Percentiles rank a stretch among this genome's conserved stretches.
phyloP scores from a whole-genome alignment of 2,888 invertebrate species.

The Bhutanitis thaidina region DNA sequence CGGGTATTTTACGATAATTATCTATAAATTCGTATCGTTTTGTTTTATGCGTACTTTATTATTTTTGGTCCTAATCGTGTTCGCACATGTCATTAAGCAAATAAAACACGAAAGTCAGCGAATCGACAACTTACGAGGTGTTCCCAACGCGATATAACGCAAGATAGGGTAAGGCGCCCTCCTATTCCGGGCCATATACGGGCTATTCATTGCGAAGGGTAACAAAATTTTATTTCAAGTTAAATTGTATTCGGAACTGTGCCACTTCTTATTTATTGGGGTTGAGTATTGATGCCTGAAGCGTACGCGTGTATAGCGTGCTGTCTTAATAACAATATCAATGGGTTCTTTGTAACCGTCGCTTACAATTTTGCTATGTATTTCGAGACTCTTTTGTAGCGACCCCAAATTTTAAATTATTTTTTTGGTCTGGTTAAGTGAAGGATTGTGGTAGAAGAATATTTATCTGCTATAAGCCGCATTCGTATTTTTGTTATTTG shows the following conservation, averaged over 20 bases:
- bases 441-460: too few species aligned
- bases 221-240: slow-evolving; percentile 76
- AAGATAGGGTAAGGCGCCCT: slow-evolving; percentile 52
- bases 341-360: slow-evolving; percentile 53
- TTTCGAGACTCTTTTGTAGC: slow-evolving; percentile 28
- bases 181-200: slow-evolving; percentile 64
- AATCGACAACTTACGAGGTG: slow-evolving; percentile 61
- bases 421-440: too few species aligned
- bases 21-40: background rate
- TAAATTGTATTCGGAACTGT: slow-evolving; percentile 72
- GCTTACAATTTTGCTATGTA: slow-evolving; percentile 54
- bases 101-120: slow-evolving; percentile 57
- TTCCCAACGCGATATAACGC: slow-evolving; percentile 49
- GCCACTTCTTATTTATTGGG: slow-evolving; percentile 66
- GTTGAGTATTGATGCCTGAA: slow-evolving; percentile 51
- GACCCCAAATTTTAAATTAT: background rate
- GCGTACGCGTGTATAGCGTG: slow-evolving; percentile 44
- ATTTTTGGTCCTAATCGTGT: slow-evolving; percentile 23
- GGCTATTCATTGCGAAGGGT: slow-evolving; percentile 62
- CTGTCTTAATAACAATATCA: slow-evolving; percentile 52
- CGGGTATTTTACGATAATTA: too few species aligned
- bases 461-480: too few species aligned
- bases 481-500: too few species aligned
- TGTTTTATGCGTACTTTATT: slow-evolving; percentile 1
- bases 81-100: slow-evolving; percentile 57